These are phyloP conservation scores for Sebastes fasciatus DNA, from an alignment of 2,113 vertebrate genomes.

Conservation along the genomic window DNA sequence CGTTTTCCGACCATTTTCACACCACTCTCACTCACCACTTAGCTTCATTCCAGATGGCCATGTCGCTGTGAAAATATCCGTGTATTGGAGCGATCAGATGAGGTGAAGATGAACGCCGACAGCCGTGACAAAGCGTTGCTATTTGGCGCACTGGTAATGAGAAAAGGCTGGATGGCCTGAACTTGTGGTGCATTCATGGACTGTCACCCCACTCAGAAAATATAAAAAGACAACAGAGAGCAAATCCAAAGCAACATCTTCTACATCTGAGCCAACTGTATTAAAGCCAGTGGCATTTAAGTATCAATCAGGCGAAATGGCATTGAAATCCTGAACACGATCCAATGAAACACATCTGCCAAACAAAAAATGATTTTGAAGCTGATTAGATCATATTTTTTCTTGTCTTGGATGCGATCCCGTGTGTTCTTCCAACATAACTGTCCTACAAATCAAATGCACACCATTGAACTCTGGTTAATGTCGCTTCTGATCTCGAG, in stretches of 20 bases:
- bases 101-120: no score
- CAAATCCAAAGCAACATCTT: slow-evolving; percentile 13
- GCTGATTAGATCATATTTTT: slow-evolving; percentile 46
- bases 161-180: not conserved
- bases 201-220: slow-evolving; percentile 27
- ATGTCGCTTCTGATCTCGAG: slow-evolving; percentile 38
- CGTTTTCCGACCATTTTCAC: no score
- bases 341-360: slow-evolving; percentile 53
- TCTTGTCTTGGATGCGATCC: slow-evolving; percentile 44
- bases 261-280: slow-evolving; percentile 41
- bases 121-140: no score
- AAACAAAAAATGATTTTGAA: slow-evolving; percentile 59
- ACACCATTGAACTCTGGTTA: slow-evolving; percentile 20
- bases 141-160: no score
- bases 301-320: slow-evolving; percentile 56
- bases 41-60: no score
- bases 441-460: slow-evolving; percentile 20
- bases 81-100: no score
- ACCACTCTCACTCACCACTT: no score
- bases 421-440: slow-evolving; percentile 15
- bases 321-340: slow-evolving; percentile 41
- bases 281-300: slow-evolving; percentile 63
- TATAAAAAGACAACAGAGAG: slow-evolving; percentile 30
- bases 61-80: no score
- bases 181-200: slow-evolving; percentile 28